These are phyloP conservation scores for Netelia virgata DNA, from an alignment of 2,888 invertebrate genomes.

Conservation along the genomic window DNA sequence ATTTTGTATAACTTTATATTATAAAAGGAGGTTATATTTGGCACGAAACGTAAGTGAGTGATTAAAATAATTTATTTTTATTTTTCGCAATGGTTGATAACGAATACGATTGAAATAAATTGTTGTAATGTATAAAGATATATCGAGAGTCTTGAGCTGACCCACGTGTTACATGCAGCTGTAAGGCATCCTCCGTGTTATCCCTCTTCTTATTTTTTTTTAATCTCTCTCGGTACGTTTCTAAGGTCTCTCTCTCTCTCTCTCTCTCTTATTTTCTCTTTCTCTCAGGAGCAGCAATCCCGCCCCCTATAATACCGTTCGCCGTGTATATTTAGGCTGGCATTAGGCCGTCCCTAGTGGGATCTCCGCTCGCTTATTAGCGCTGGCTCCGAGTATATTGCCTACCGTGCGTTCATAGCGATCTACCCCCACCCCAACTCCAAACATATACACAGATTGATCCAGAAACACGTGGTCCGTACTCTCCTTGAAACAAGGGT, in stretches of 20 bases:
- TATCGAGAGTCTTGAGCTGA: constrained; percentile 41
- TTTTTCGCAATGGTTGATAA: constrained; percentile 26
- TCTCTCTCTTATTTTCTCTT: constrained; percentile 40
- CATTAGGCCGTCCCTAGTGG: constrained; percentile 75
- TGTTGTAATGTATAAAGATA: constrained; percentile 29
- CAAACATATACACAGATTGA: constrained; percentile 35
- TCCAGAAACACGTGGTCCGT: constrained; percentile 18
- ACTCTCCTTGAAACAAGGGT: constrained; percentile 32
- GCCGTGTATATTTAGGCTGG: constrained; percentile 80
- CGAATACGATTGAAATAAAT: constrained; percentile 46
- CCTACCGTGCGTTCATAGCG: constrained; percentile 55
- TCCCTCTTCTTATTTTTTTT: constrained; percentile 22
- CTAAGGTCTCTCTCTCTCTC: constrained; percentile 43
- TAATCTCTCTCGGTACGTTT: constrained; percentile 34
- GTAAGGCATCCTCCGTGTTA: constrained; percentile 41
- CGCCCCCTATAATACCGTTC: constrained; percentile 67
- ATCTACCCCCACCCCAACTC: constrained; percentile 13
- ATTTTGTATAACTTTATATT: no score
- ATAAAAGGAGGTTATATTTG: no score
- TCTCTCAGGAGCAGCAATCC: constrained; percentile 49
- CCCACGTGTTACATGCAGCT: constrained; percentile 65
- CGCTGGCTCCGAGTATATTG: constrained; percentile 70
- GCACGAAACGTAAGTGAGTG: background rate
- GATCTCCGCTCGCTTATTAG: constrained; percentile 78
- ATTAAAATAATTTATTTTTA: constrained; percentile 21